Base-by-base conservation (phyloP, 2,888 invertebrate species). In the Mantis religiosa region DNA sequence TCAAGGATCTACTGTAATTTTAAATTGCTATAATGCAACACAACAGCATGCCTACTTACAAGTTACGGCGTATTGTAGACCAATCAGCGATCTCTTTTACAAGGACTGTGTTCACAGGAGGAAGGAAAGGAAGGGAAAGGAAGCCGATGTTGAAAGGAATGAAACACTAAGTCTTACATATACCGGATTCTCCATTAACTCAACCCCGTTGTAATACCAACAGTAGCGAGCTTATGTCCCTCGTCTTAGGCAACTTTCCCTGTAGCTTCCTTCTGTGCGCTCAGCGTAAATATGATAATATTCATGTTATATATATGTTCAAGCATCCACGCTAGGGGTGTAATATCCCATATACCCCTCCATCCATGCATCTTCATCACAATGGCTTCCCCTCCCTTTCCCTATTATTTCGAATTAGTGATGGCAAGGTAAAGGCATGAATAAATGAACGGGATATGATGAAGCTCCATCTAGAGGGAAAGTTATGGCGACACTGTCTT, bases 201-300 rank as follows among this genome's bases (percentile, higher is more conserved):
- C 54, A 20, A 12, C 54, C 54, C 54, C 54, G 54, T 71, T 71
- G 54, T 71, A 71, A 71, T 71, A 71, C 54, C 54, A 71, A 71
- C 54, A 15, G 54, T 71, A 71, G 54, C 54, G 15, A 25, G 54
- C 54, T 71, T 71, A 71, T 71, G 20, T 71, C 54, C 54, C 54
- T 71, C 54, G 20, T 71, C 54, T 71, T 71, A 71, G 54, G 54
- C 6, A 71, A 71, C 54, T 71, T 71, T 71, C 54, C 54, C 54
- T 71, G 54, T 20, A 71, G 25, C n/a, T 47, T n/a, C 28, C 87
- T 88, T 83, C 54, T 89, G 89, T 89, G 89, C 89, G 85, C 84
- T 83, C 84, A 89, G 88, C 89, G 88, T 89, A 89, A 89, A 89
- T 89, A 89, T 89, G 89, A 89, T 89, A 89, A 89, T 89, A 81